Percentiles rank a stretch among this genome's conserved stretches.
Conservation (phyloP, 2,888 invertebrate genomes). For the Galerucella pusilla region DNA sequence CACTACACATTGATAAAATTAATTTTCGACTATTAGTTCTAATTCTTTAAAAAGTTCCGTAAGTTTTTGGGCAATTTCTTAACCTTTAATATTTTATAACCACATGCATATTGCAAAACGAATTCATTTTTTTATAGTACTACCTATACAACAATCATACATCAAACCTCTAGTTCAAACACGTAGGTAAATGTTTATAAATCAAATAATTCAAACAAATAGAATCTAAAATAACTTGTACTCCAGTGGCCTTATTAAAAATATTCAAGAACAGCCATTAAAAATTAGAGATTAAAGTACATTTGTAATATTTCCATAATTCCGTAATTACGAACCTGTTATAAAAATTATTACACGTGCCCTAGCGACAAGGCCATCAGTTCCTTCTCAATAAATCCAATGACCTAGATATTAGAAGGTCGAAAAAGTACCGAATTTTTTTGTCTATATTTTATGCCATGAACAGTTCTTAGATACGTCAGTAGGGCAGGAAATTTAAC, state of each 20-base stretch:
- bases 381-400: slow-evolving; percentile 59
- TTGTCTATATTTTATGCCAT: slow-evolving; percentile 32
- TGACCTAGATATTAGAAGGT: slow-evolving; percentile 64
- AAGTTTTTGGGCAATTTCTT: neutral
- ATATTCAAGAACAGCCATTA: slow-evolving; percentile 7
- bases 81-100: slow-evolving; percentile 9
- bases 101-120: neutral
- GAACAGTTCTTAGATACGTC: slow-evolving; percentile 16
- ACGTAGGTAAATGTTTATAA: neutral
- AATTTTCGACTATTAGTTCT: too few species aligned
- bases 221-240: neutral
- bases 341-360: slow-evolving; percentile 57
- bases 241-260: slow-evolving; percentile 7
- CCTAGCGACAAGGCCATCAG: slow-evolving; percentile 61
- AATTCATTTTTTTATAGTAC: neutral
- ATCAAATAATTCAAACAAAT: slow-evolving; percentile 10
- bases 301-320: slow-evolving; percentile 43
- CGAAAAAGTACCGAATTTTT: slow-evolving; percentile 52
- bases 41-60: too few species aligned
- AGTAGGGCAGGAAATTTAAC: neutral
- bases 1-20: too few species aligned
- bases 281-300: slow-evolving; percentile 31
- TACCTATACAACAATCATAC: neutral
- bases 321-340: slow-evolving; percentile 53
- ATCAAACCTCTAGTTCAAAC: slow-evolving; percentile 7